These are phyloP conservation scores for Nasonia longicornis DNA, from an alignment of 1,140 invertebrate genomes.

Conservation along the genomic window DNA sequence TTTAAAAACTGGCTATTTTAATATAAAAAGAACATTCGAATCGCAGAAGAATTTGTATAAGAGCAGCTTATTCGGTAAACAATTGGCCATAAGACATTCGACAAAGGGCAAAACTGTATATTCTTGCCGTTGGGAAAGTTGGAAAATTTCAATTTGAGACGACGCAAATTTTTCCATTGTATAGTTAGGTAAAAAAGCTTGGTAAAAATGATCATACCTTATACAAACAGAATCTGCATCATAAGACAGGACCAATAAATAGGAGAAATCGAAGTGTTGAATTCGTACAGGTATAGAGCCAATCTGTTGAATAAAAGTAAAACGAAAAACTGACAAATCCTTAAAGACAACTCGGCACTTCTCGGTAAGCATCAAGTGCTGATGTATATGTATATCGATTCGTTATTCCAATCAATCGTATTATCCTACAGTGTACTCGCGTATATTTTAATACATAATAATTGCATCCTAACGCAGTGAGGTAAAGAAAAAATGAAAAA, in stretches of 20 bases:
- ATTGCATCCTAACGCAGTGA: constrained; percentile 26
- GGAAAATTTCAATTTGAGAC: neutral
- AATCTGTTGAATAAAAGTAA: constrained; percentile 26
- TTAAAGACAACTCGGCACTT: constrained; percentile 3
- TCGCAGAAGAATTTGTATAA: constrained; percentile 23
- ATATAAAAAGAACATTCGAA: constrained; percentile 27
- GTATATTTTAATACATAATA: constrained; percentile 41
- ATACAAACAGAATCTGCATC: constrained; percentile 3
- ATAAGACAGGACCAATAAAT: constrained; percentile 42
- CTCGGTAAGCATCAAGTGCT: constrained; percentile 31
- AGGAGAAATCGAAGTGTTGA: constrained; percentile 27
- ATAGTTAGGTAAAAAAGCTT: neutral
- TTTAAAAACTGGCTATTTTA: constrained; percentile 40
- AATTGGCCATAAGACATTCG: neutral
- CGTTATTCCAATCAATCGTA: constrained; percentile 21
- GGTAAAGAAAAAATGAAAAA: neutral
- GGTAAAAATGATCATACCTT: constrained; percentile 14
- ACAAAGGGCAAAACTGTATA: constrained; percentile 3
- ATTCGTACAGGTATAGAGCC: constrained; percentile 29
- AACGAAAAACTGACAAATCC: constrained; percentile 17
- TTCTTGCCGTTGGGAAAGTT: neutral
- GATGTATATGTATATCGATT: neutral
- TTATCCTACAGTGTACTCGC: constrained; percentile 17
- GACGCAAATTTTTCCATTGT: constrained; percentile 18
- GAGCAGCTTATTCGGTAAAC: neutral